phyloP scores from a whole-genome alignment of 1,140 invertebrate species.

The Micrasema minimum region DNA sequence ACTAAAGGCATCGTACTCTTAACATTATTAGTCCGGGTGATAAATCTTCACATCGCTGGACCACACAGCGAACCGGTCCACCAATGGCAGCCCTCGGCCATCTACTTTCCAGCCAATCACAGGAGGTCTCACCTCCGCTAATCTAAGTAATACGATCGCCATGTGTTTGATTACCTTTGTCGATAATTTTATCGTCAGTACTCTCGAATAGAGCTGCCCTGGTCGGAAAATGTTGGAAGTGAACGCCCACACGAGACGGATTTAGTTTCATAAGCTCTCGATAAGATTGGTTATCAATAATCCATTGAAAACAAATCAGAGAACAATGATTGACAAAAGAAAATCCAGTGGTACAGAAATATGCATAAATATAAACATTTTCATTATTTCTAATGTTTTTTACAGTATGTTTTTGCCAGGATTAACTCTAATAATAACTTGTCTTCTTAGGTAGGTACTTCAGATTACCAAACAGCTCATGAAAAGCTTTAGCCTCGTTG shows the following conservation, averaged over 20 bases:
- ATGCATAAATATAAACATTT: too few relatives aligned
- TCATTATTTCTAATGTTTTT: too few relatives aligned
- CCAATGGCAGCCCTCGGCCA: slow-evolving; percentile 4
- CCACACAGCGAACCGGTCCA: slow-evolving; percentile 22
- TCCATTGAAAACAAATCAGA: too few relatives aligned
- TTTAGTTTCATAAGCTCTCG: too few relatives aligned
- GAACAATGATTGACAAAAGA: too few relatives aligned
- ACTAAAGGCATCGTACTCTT: not conserved
- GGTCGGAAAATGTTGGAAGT: slow-evolving; percentile 8
- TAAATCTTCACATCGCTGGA: slow-evolving; percentile 30
- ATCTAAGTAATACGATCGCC: slow-evolving; percentile 19
- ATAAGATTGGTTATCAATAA: too few relatives aligned
- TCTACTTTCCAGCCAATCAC: slow-evolving; percentile 12
- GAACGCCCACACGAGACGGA: slow-evolving; percentile 13
- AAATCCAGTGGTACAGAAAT: too few relatives aligned
- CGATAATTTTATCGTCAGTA: slow-evolving; percentile 28
- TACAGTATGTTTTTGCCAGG: too few relatives aligned
- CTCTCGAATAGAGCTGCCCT: slow-evolving; percentile 13
- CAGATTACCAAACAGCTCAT: too few relatives aligned
- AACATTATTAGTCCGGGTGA: slow-evolving; percentile 16
- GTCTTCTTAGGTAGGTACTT: too few relatives aligned
- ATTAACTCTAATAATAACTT: too few relatives aligned
- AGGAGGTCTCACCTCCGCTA: slow-evolving; percentile 18
- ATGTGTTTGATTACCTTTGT: slow-evolving; percentile 31
- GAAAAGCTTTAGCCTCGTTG: too few relatives aligned